These are phyloP conservation scores for Amphimedon queenslandica DNA, from an alignment of 37 sponge, comb jelly and placozoan genomes.

Conservation along the genomic window DNA sequence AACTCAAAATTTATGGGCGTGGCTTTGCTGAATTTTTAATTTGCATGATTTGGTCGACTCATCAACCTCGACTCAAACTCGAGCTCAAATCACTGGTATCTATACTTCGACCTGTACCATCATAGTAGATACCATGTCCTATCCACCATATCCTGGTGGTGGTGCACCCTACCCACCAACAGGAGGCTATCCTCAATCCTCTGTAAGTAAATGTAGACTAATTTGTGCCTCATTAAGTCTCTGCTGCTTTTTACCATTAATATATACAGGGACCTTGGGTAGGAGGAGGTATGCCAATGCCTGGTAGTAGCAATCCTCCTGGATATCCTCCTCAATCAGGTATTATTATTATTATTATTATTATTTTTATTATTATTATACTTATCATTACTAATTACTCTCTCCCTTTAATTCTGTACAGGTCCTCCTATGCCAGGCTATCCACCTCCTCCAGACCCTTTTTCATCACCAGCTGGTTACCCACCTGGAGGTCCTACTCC, in stretches of 20 bases:
- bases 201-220: no score
- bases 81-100: no score
- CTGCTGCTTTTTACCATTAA: not conserved
- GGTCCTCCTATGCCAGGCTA: constrained; percentile 7
- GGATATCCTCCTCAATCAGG: not conserved
- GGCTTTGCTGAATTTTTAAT: no score
- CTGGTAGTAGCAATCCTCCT: not conserved
- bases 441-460: constrained; percentile 9
- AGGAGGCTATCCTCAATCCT: not conserved
- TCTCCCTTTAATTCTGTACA: no score
- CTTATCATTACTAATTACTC: not conserved
- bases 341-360: no score
- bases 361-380: not conserved
- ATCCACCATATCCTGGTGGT: not conserved
- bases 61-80: no score
- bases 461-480: not conserved
- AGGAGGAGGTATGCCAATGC: constrained; percentile 1
- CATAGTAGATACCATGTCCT: not conserved
- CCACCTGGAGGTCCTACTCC: constrained; percentile 11
- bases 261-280: not conserved
- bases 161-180: not conserved
- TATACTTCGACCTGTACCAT: no score
- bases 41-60: no score
- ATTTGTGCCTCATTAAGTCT: no score
- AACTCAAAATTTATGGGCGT: no score